A percentile compares a stretch with the other conserved stretches of the same genome.
These are phyloP conservation scores for Adelognathus sp. DNA, from an alignment of 2,888 invertebrate species.

Conservation along the genomic window DNA sequence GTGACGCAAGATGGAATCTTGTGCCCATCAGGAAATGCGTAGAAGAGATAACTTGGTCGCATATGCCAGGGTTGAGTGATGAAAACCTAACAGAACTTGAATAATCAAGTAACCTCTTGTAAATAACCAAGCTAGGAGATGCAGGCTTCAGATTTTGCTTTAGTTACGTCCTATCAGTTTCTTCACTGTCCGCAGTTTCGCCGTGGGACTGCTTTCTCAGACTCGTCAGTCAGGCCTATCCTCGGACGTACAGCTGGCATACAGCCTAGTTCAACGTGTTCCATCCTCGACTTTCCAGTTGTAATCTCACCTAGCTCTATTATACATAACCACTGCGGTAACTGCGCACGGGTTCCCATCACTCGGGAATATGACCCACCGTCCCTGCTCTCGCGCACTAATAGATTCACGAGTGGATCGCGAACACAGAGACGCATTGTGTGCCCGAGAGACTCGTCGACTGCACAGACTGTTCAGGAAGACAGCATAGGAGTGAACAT, in stretches of 20 bases:
- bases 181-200: slow-evolving; percentile 39
- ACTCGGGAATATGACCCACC: slow-evolving; percentile 65
- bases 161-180: slow-evolving; percentile 51
- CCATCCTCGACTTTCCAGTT: slow-evolving; percentile 11
- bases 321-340: slow-evolving; percentile 10
- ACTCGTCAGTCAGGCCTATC: slow-evolving; percentile 11
- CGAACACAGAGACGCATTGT: slow-evolving; percentile 62
- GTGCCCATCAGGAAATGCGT: slow-evolving; percentile 18
- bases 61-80: slow-evolving; percentile 42
- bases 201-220: slow-evolving; percentile 25
- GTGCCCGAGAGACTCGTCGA: slow-evolving; percentile 49
- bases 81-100: slow-evolving; percentile 35
- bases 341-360: slow-evolving; percentile 30
- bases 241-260: background rate
- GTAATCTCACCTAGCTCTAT: slow-evolving; percentile 15
- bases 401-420: slow-evolving; percentile 72
- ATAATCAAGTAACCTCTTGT: slow-evolving; percentile 22
- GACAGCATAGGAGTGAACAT: slow-evolving; percentile 39
- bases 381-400: slow-evolving; percentile 67
- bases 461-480: slow-evolving; percentile 35
- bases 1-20: slow-evolving; percentile 3
- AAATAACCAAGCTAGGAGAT: slow-evolving; percentile 46
- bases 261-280: slow-evolving; percentile 9
- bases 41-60: slow-evolving; percentile 19
- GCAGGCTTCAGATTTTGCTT: slow-evolving; percentile 24